Evolutionary conservation across 2,888 invertebrate genomes (phyloP), one percentile per base, ranked within the genome.

Genomic region (Trisateles emortualis): DNA sequence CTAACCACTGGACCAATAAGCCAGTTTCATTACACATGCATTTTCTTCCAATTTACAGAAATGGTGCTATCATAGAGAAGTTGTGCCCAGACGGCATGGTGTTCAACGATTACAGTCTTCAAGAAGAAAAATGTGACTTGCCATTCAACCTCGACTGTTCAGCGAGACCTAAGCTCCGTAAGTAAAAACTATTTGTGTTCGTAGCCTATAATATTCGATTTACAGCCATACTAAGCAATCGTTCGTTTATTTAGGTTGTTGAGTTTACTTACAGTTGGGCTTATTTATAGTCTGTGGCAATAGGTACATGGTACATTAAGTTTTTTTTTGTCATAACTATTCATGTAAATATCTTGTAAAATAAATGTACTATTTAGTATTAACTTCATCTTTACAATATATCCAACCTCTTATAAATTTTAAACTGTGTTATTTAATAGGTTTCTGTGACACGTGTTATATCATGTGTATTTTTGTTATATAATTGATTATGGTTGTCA

Each of bases 61-160:
- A 96, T 56, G 96, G 97, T 17, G 94, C 93, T 68, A 94, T 95
- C 48, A 96, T 94, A 0, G 97, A 96, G 77, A 96, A 96, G 80
- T 92, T 97, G 2, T 98, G 98, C 67, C 96, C 97, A 0, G 98
- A 98, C 80, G 98, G 98, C 16, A 95, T 97, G 94, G 97, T 98
- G 44, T 98, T 98, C 92, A 97, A 98, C 72, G 98, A 97, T 87
- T 97, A 95, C 87, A 96, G 96, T 68, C 93, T 95, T 1, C 94
- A 95, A 53, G 95, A 97, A 52, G 98, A 97, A 84, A 97, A 97
- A 79, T 98, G 97, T 74, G 97, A 97, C 84, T 88, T 97, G 63
- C 97, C 97, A 0, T 96, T 96, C 86, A 97, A 97, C 76, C 95
- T 98, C 55, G 97, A 98, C 84, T 98, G 98, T 87, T 94, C 94